Evolutionary conservation across 2,888 invertebrate species (phyloP), one percentile per base, ranked within the genome.

Genomic region (Hydropsyche betteni): DNA sequence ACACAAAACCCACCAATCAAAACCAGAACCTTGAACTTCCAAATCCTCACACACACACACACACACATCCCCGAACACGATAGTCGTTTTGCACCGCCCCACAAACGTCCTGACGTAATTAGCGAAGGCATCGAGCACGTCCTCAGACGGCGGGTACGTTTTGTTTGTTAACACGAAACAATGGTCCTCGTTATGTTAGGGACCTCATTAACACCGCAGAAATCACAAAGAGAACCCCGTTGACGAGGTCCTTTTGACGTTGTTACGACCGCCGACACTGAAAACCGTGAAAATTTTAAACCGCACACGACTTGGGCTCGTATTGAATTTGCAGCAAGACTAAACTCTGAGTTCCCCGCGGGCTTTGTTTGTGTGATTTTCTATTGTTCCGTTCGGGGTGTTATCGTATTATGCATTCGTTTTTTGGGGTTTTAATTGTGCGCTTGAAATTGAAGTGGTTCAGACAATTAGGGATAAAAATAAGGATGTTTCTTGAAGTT

Each of bases 121-220:
- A 70, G 70, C 50, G 70, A 51, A 36, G 6, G n/a, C 50, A 12
- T 38, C 36, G 34, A 69, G 51, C 34, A 70, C 70, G 34, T 53
- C 44, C 44, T 44, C 70, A 70, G 52, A 51, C 44, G 4, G n/a
- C 44, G 44, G 33, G 64, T 8, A 34, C 53, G 53, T 33, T 51
- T 70, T 53, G 52, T 70, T 53, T 70, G 70, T 24, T 14, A 6
- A 14, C 53, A 38, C 58, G 44, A 44, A 58, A 72, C 72, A 72
- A 72, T 72, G 72, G 72, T 14, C 24, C 72, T 72, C 72, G 72
- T 72, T 72, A 72, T 44, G 61, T 33, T 44, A 16, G 58, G 55
- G 72, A 72, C 72, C 58, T 72, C 72, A 72, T 72, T 72, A 72
- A 72, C 72, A 72, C 72, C 52, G n/a, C 58, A 72, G 72, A 55